Evolutionary conservation across 2,113 vertebrate genomes (phyloP), one percentile per base, ranked within the genome.

Genomic region (Corythoichthys haematopterus): DNA sequence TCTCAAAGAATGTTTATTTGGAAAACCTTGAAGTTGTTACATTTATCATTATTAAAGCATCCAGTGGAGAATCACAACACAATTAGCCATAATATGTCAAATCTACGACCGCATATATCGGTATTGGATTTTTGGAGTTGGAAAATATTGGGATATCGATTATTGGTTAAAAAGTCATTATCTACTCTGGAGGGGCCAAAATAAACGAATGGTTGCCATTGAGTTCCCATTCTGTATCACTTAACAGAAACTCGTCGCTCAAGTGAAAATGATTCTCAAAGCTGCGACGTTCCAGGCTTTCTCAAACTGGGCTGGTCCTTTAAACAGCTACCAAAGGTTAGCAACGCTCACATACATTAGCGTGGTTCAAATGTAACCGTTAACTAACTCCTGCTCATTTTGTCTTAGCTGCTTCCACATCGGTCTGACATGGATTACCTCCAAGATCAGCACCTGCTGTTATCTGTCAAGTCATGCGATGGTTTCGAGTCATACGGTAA

Each of bases 401-500:
- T 78, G 12, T 66, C 14, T 2, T 38, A 95, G 94, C 89, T 95
- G 65, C 81, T 90, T 43, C 93, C 93, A 43, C 77, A 93, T 71
- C 70, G 89, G 64, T 92, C 93, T 0, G 93, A 94, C 79, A 80
- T 92, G 90, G 93, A 93, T 69, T 91, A 91, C 82, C 87, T 95
- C 71, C 90, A 89, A 66, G 94, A 94, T 76, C 94, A 95, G 77
- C 93, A 95, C 69, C 76, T 95, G 53, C 92, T 95, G 45, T 68
- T 96, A 68, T 94, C 92, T 65, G 82, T 96, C 61, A 95, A 94
- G 87, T 92, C 93, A 2, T 90, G 92, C 84, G 94, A 96, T 74
- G 94, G 93, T 43, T 94, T 93, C n/a, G 94, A 96, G 82, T 95
- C 94, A 64, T 96, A 94, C 0, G 94, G 94, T 95, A 55, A 55